Percentiles rank a stretch among this genome's conserved stretches.
These are phyloP conservation scores for Xestia sexstrigata DNA, from an alignment of 2,888 invertebrate genomes.

Conservation along the genomic window DNA sequence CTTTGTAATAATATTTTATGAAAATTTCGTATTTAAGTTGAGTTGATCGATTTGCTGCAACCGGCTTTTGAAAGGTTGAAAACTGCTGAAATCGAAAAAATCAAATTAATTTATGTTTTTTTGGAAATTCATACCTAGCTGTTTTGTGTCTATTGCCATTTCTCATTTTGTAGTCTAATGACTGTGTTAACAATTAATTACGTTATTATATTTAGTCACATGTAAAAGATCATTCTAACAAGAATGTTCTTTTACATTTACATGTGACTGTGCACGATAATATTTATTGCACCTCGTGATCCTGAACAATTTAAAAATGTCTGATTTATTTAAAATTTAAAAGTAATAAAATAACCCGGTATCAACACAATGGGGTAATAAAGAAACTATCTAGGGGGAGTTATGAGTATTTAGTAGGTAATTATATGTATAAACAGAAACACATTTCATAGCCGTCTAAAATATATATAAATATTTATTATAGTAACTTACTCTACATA, in stretches of 20 bases:
- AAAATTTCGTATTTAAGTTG: not conserved
- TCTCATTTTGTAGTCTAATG: not conserved
- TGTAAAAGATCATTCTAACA: too few species aligned
- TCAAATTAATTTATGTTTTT: not conserved
- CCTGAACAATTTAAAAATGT: too few species aligned
- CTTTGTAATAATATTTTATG: too few species aligned
- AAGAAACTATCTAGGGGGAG: not conserved
- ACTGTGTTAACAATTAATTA: not conserved
- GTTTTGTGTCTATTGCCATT: not conserved
- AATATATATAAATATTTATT: not conserved
- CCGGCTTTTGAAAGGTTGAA: not conserved
- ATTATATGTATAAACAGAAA: too few species aligned
- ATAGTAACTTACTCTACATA: not conserved
- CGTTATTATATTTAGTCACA: too few species aligned
- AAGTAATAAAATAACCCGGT: not conserved
- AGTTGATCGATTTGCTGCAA: not conserved
- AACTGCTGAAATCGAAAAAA: not conserved
- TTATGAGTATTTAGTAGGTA: too few species aligned
- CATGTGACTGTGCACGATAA: not conserved
- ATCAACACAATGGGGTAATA: not conserved
- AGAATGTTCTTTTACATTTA: too few species aligned
- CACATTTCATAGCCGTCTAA: too few species aligned
- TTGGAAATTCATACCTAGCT: not conserved
- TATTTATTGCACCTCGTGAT: constrained; percentile 2
- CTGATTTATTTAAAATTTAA: too few species aligned